Percentiles rank a stretch among this genome's conserved stretches.
These are phyloP conservation scores for Molossus molossus DNA, from an alignment of 2,797 vertebrate genomes.

Conservation along the genomic window DNA sequence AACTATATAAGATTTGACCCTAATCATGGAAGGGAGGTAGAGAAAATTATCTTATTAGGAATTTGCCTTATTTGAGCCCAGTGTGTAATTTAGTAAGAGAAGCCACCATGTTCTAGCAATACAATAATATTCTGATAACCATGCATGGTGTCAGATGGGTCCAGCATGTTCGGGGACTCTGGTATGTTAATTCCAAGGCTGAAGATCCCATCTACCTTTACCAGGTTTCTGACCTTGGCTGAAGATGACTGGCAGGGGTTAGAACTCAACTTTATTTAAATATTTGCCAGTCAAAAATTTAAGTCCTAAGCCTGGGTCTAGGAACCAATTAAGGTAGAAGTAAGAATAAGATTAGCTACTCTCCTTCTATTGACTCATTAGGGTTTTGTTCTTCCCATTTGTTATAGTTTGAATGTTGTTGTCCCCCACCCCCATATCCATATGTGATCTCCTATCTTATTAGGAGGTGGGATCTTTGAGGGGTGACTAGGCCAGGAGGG, in stretches of 20 bases:
- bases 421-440: neutral
- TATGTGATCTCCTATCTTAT: neutral
- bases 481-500: neutral
- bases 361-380: neutral
- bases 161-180: neutral
- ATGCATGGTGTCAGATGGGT: no score
- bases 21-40: neutral
- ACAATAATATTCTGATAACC: no score
- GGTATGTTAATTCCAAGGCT: neutral
- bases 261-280: neutral
- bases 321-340: neutral
- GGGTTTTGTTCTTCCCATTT: neutral
- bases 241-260: neutral
- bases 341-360: neutral
- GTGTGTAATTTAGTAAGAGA: neutral
- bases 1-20: neutral
- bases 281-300: neutral
- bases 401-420: neutral
- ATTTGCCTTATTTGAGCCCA: neutral
- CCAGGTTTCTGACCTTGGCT: neutral
- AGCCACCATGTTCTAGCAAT: neutral
- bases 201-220: neutral
- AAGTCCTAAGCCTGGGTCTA: neutral
- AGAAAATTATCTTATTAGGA: neutral
- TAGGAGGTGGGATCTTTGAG: no score